A percentile compares a stretch with the other conserved stretches of the same genome.
These are phyloP conservation scores for Psix sp. DNA, from an alignment of 1,140 invertebrate genomes.

Conservation along the genomic window DNA sequence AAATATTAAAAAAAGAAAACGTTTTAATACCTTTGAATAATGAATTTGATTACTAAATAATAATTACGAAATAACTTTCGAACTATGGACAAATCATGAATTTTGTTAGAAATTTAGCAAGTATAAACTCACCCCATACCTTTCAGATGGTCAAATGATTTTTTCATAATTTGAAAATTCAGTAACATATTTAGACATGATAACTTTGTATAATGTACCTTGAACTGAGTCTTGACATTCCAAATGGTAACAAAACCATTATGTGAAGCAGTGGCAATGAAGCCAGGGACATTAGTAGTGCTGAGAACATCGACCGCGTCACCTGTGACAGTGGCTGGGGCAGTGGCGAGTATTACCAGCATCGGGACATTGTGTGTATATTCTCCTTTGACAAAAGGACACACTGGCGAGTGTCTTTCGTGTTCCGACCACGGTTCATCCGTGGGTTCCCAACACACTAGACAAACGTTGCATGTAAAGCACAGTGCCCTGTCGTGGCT, in stretches of 20 bases:
- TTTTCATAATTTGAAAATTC: too few relatives aligned
- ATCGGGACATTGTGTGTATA: conserved; percentile 97
- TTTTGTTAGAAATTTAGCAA: too few relatives aligned
- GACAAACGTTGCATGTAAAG: conserved; percentile 94
- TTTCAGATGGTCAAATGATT: too few relatives aligned
- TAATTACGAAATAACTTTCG: too few relatives aligned
- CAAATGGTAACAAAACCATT: conserved; percentile 82
- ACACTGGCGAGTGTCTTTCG: conserved; percentile 93
- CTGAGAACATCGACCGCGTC: conserved; percentile 84
- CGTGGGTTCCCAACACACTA: conserved; percentile 96
- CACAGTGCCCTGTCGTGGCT: conserved; percentile 96
- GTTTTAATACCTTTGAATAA: too few relatives aligned
- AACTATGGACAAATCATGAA: too few relatives aligned
- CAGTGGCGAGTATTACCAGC: conserved; percentile 90
- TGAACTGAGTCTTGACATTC: conserved; percentile 85
- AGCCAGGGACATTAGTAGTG: conserved; percentile 81
- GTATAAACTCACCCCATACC: too few relatives aligned
- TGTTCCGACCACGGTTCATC: conserved; percentile 98
- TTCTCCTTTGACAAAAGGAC: conserved; percentile 94
- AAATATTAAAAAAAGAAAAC: too few relatives aligned
- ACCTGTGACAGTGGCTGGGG: conserved; percentile 83
- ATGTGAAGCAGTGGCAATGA: conserved; percentile 79
- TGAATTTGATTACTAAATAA: too few relatives aligned
- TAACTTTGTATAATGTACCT: too few relatives aligned
- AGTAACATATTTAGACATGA: too few relatives aligned